A percentile compares a stretch with the other conserved stretches of the same genome.
Conservation (phyloP, 1,140 invertebrate genomes). For the Papilio glaucus region DNA sequence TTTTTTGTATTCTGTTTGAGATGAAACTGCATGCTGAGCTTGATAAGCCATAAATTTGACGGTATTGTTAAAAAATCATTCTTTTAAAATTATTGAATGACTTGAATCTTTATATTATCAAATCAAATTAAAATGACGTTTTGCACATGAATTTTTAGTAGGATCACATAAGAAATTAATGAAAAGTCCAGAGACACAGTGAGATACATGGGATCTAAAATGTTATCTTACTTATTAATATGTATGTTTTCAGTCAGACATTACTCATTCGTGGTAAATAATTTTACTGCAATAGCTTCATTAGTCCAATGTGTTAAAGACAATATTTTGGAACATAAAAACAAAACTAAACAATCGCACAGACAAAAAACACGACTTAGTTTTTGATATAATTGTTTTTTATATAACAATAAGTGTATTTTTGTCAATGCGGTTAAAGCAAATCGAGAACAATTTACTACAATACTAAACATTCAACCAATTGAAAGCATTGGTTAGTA, state of each 20-base stretch:
- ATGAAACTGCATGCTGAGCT: too few species aligned
- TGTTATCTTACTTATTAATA: not conserved
- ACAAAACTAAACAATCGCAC: not conserved
- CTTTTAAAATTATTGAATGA: too few species aligned
- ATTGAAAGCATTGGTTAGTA: not conserved
- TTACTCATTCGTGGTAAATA: not conserved
- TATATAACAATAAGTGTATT: not conserved
- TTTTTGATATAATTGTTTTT: not conserved
- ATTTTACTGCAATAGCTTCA: not conserved
- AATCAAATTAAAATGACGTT: too few species aligned
- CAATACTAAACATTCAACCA: not conserved
- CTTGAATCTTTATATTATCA: too few species aligned
- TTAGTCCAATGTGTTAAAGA: not conserved
- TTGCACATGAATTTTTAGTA: too few species aligned
- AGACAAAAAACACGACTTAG: not conserved
- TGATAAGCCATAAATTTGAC: too few species aligned
- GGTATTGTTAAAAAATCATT: too few species aligned
- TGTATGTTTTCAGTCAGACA: not conserved
- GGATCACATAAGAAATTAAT: too few species aligned
- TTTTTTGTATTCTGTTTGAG: too few species aligned
- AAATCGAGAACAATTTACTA: not conserved
- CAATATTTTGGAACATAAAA: not conserved
- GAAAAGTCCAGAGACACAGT: too few species aligned
- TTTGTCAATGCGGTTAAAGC: not conserved
- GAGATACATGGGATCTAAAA: too few species aligned